phyloP scores from a whole-genome alignment of 2,888 invertebrate genomes.

The Caenorhabditis afra region DNA sequence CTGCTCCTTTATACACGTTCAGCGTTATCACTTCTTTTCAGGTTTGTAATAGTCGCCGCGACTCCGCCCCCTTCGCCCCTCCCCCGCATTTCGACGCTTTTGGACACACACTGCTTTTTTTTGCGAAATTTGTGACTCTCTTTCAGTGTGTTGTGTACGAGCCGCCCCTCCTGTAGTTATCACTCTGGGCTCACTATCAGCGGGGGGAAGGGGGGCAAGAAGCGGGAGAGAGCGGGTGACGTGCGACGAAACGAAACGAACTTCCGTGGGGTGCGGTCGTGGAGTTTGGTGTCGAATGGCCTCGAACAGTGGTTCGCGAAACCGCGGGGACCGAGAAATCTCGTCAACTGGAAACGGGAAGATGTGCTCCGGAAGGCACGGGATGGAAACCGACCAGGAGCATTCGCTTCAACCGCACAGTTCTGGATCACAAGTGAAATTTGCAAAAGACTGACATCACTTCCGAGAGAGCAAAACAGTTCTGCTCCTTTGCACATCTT shows the following conservation, averaged over 20 bases:
- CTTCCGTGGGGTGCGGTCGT: constrained; percentile 47
- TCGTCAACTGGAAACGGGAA: too few relatives aligned
- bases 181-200: neutral
- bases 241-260: neutral
- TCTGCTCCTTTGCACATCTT: neutral
- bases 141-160: constrained; percentile 9
- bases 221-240: constrained; percentile 6
- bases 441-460: too few relatives aligned
- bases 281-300: constrained; percentile 32
- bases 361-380: too few relatives aligned
- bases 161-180: constrained; percentile 1
- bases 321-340: too few relatives aligned
- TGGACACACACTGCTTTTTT: constrained; percentile 21
- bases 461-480: neutral
- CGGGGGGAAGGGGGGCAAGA: neutral
- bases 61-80: constrained; percentile 37
- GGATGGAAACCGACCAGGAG: too few relatives aligned
- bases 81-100: constrained; percentile 45
- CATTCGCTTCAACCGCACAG: too few relatives aligned
- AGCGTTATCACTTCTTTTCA: constrained; percentile 23
- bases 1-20: neutral
- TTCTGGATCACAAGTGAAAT: too few relatives aligned
- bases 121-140: constrained; percentile 47
- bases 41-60: constrained; percentile 24
- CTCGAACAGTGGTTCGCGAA: too few relatives aligned